Base-by-base conservation (phyloP, 2,797 vertebrate species). In the Myoxocephalus aenaeus region DNA sequence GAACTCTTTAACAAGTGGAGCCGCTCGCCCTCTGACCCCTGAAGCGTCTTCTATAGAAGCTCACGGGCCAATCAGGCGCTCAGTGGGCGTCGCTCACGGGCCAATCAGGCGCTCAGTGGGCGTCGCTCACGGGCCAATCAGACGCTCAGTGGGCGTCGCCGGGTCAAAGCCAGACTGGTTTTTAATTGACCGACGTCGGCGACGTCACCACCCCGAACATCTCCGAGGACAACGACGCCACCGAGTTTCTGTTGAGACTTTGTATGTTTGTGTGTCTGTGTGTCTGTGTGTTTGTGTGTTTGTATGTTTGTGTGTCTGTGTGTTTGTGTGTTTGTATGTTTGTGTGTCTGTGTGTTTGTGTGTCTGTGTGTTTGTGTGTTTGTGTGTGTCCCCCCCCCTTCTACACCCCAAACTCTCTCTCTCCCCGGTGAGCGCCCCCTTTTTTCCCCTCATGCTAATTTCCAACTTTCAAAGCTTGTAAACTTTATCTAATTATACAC, bases 401-500 rank as follows among this genome's bases (percentile, higher is more conserved):
- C 20, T 10, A 40, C 9, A 8, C 38, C 10, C 46, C 20, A 9
- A 20, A 40, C 10, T 0, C 7, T 32, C 15, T 46, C 18, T n/a
- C 46, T 3, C 50, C 92, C 90, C 25, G 25, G 79, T 79, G 91
- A 86, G 46, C 70, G 93, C 93, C 91, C 91, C 93, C 20, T n/a
- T 93, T 93, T 93, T 5, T 42, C 3, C 95, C 93, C 96, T 96
- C 94, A 96, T 94, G 95, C 93, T 96, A 96, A 96, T 96, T 93
- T 94, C 83, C 85, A 93, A 97, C 96, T 97, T 97, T 96, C 97
- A 97, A 97, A 98, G 96, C 97, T 96, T 96, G 96, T 96, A 97
- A 98, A 98, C 97, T 98, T 98, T 95, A 97, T 95, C 96, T 98
- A 97, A 98, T 97, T 98, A 97, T 90, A 94, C 95, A 93, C 94